Conservation (phyloP, 2,797 vertebrate species). For the Pangasius macronema region DNA sequence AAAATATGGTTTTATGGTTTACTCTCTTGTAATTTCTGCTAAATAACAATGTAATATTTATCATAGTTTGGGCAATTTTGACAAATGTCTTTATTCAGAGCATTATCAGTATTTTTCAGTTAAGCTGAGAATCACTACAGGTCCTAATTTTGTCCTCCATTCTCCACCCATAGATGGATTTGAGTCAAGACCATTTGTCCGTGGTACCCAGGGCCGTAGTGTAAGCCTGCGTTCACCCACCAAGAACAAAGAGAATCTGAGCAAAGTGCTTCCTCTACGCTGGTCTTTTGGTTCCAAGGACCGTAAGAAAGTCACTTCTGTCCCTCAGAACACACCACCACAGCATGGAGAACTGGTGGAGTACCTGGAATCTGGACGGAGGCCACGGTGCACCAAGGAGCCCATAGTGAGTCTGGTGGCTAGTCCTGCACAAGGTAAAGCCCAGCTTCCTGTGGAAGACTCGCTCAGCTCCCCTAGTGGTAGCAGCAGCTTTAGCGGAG, state of each 20-base stretch:
- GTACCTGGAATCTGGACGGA: slow-evolving; percentile 86
- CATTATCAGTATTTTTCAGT: neutral
- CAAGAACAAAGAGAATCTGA: slow-evolving; percentile 71
- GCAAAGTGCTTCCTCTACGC: slow-evolving; percentile 77
- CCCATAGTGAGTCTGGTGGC: slow-evolving; percentile 78
- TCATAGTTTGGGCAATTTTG: neutral
- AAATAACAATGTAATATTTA: neutral
- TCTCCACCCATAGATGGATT: slow-evolving; percentile 71
- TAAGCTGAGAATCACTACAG: neutral
- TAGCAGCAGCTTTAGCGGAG: slow-evolving; percentile 62
- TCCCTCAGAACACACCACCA: slow-evolving; percentile 32
- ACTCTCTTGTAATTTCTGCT: neutral
- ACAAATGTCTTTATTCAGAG: neutral
- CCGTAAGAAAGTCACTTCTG: slow-evolving; percentile 60
- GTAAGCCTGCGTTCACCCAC: slow-evolving; percentile 80
- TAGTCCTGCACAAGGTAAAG: slow-evolving; percentile 65
- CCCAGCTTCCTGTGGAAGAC: slow-evolving; percentile 56
- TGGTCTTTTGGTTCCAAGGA: slow-evolving; percentile 85
- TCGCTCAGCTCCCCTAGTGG: slow-evolving; percentile 60
- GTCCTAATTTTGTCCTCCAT: neutral
- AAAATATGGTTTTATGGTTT: neutral
- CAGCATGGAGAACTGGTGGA: slow-evolving; percentile 81
- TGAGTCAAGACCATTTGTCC: slow-evolving; percentile 71
- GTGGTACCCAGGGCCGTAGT: slow-evolving; percentile 76
- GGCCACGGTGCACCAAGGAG: slow-evolving; percentile 85